A percentile compares a stretch with the other conserved stretches of the same genome.
These are phyloP conservation scores for Didymodactylos carnosus DNA, from an alignment of 2,888 invertebrate species.

Conservation along the genomic window DNA sequence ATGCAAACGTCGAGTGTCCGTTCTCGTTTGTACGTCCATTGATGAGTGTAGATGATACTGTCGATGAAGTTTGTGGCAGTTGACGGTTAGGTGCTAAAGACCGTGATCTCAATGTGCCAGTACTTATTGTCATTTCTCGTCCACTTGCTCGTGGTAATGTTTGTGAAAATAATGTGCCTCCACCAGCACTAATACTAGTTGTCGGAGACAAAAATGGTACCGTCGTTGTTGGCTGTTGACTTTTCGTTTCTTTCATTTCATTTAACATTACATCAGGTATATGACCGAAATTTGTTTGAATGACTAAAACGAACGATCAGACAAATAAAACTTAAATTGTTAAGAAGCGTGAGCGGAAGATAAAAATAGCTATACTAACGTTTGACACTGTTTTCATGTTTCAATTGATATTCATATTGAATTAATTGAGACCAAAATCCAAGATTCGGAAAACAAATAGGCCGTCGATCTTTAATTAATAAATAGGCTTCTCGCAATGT, in stretches of 20 bases:
- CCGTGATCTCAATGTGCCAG: neutral
- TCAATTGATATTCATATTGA: neutral
- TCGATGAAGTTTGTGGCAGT: no score
- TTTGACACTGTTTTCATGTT: neutral
- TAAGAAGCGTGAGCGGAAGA: no score
- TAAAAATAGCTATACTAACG: no score
- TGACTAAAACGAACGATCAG: neutral
- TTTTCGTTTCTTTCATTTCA: neutral
- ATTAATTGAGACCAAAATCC: neutral
- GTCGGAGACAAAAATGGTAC: neutral
- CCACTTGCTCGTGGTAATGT: neutral
- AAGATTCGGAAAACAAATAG: neutral
- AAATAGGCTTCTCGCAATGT: neutral
- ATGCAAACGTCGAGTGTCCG: no score
- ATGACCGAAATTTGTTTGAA: neutral
- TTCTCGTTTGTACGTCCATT: no score
- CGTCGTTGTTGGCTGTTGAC: neutral
- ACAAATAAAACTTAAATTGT: neutral
- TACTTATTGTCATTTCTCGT: neutral
- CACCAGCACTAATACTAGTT: neutral
- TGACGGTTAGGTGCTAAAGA: no score
- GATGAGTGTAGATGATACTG: no score
- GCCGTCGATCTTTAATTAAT: neutral
- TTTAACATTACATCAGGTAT: neutral
- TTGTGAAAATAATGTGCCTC: neutral